Conservation (phyloP, 2,888 invertebrate genomes). For the Rhagophthalmus giganteus region DNA sequence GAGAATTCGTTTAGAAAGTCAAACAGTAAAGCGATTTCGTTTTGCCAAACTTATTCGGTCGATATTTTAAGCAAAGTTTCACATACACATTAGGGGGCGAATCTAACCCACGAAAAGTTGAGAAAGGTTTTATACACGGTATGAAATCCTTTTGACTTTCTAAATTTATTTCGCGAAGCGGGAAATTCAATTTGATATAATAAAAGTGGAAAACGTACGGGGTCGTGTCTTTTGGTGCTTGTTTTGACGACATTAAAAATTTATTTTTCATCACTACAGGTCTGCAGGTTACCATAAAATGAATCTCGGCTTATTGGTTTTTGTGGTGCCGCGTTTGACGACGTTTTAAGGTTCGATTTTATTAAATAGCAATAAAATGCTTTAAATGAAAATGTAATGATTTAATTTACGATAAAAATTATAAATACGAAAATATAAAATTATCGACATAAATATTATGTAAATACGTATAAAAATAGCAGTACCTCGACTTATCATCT, state of each 20-base stretch:
- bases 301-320: background rate
- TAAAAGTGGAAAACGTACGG: constrained; percentile 3
- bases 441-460: too few relatives aligned
- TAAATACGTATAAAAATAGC: too few relatives aligned
- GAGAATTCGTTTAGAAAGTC: constrained; percentile 32
- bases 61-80: constrained; percentile 26
- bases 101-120: constrained; percentile 12
- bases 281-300: constrained; percentile 5
- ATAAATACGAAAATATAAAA: too few relatives aligned
- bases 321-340: background rate
- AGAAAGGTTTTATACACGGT: constrained; percentile 15
- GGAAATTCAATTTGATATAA: constrained; percentile 9
- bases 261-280: constrained; percentile 1
- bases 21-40: constrained; percentile 31
- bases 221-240: background rate
- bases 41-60: constrained; percentile 23
- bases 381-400: too few relatives aligned
- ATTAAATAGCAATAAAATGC: too few relatives aligned
- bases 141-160: constrained; percentile 6
- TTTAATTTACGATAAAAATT: too few relatives aligned
- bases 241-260: constrained; percentile 3
- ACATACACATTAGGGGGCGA: constrained; percentile 18
- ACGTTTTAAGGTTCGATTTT: too few relatives aligned
- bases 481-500: background rate
- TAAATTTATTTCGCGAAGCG: constrained; percentile 3